Evolutionary conservation across 2,797 vertebrate species (phyloP), one percentile per base, ranked within the genome.

Genomic region (Thamnophis elegans): DNA sequence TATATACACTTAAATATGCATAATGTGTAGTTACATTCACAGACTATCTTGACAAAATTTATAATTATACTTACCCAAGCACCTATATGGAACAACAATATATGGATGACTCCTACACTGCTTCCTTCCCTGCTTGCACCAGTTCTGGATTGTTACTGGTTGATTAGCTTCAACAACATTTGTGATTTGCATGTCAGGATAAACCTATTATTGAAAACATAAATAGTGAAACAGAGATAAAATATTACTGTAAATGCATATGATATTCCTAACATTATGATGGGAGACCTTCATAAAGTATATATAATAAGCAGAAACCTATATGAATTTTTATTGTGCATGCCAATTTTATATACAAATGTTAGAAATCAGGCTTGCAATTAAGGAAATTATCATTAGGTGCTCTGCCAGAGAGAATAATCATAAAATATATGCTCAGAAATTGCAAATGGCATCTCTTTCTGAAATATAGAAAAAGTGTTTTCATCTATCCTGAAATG

Each of bases 11-110:
- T 26, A 26, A 60, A 60, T 26, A 60, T 60, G 32, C 93, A 85
- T 4, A 7, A 89, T 93, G 56, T 0, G 3, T n/a, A 53, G 55
- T 47, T 90, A 92, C 93, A 86, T 22, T 89, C 59, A 91, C 58
- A 88, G 65, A 88, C 51, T n/a, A 59, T 51, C 47, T 12, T 89
- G 2, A 47, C n/a, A 85, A 28, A 51, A 13, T 60, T 82, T 47
- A 12, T 32, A 59, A 68, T 13, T 10, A 7, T 42, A 96, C 98
- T 98, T 96, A 99, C 99, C 99, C 96, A 99, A 95, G 96, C 99
- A 99, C 93, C 99, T 98, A 96, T 99, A 99, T 36, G 99, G 99
- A 96, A 99, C 99, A 94, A 99, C 99, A 2, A 99, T 99, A 95
- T 98, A 98, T 0, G 97, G 97, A 89, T 99, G 98, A 95, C 98